Base-by-base conservation (phyloP, 2,888 invertebrate genomes). In the Scaeva pyrastri region DNA sequence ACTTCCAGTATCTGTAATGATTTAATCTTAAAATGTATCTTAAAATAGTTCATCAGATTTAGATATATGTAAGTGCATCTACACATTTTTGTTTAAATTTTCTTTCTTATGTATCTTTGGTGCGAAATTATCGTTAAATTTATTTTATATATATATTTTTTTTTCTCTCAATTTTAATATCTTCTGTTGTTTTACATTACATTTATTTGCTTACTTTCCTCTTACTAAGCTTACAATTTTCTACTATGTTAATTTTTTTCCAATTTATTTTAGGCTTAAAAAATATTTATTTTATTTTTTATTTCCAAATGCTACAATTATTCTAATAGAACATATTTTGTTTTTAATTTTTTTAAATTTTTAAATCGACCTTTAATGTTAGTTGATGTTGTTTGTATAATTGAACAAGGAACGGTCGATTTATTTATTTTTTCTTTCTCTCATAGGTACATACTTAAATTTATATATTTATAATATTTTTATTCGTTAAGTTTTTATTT, bases 391-490 rank as follows among this genome's bases (percentile, higher is more conserved):
- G 19, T 39, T 60, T 64, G 45, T 66, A 73, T 81, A 81, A 70
- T 74, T 81, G 77, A 81, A 85, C 73, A 86, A 73, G 68, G 77
- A 81, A 76, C 58, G 76, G 76, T 41, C 76, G 73, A 81, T 66
- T 60, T 68, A 45, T 75, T 16, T 11, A 8, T 45, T 39, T 75
- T 19, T 12, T 5, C 31, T 4, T 21, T 2, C 11, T 19, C 19
- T 43, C 4, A 10, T 19, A 66, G 1, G 21, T 48, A 21, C 62
- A 21, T 39, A 60, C 62, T 36, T 39, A 60, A 11, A 55, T 72
- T 55, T 60, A 21, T 68, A 36, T 6, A 26, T 26, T n/a, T n/a
- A n/a, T n/a, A n/a, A 26, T 26, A 26, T 26, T 26, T 26, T 26
- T 58, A 19, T 66, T 52, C 41, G 39, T 74, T 55, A 52, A 66